These are phyloP conservation scores for Mesodorylaimus sp. DNA, from an alignment of 2,888 invertebrate genomes.

Conservation along the genomic window DNA sequence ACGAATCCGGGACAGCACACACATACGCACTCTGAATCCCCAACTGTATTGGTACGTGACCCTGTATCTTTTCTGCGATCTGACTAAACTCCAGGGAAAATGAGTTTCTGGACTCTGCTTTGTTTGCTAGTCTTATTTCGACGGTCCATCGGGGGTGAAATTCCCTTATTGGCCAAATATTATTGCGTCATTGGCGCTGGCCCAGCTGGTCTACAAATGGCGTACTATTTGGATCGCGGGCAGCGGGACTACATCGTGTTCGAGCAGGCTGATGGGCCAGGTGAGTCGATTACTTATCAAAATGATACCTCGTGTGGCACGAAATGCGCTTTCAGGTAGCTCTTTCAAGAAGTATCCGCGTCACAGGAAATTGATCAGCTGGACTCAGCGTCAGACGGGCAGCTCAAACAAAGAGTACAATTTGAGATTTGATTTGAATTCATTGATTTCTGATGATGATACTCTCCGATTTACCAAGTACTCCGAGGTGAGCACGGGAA, in stretches of 20 bases:
- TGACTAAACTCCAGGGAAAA: no score
- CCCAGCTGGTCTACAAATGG: neutral
- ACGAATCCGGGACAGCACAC: no score
- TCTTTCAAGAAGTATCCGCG: slow-evolving; percentile 32
- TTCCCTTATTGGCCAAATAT: neutral
- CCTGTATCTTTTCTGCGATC: no score
- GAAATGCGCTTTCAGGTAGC: no score
- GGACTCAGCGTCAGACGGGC: slow-evolving; percentile 34
- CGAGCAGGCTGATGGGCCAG: neutral
- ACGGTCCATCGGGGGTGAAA: no score
- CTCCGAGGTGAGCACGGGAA: slow-evolving; percentile 14
- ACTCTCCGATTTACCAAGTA: slow-evolving; percentile 16
- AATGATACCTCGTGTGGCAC: no score
- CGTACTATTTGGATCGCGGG: neutral
- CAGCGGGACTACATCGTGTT: neutral
- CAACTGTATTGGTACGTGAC: no score
- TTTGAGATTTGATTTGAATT: slow-evolving; percentile 35
- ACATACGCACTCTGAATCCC: no score
- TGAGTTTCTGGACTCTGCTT: no score
- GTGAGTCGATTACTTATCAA: no score
- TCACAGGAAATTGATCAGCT: slow-evolving; percentile 33
- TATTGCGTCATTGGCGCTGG: neutral
- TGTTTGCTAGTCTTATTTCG: no score
- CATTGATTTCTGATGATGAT: slow-evolving; percentile 29
- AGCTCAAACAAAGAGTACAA: slow-evolving; percentile 32